Percentiles rank a stretch among this genome's conserved stretches.
Conservation (phyloP, 2,113 vertebrate species). For the Zosterops lateralis region DNA sequence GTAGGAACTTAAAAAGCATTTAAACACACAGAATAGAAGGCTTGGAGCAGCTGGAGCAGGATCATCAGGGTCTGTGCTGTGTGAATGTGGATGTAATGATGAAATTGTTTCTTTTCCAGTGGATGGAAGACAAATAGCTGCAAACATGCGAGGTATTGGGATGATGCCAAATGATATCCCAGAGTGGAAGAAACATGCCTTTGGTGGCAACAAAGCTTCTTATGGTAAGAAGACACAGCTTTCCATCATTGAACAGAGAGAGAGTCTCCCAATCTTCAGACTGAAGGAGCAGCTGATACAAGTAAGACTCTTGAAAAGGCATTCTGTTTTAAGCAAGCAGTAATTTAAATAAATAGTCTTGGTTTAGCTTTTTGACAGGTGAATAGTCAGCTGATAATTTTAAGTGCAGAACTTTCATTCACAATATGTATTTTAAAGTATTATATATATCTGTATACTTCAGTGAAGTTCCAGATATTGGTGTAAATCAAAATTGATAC, state of each 20-base stretch:
- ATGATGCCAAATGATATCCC: slow-evolving; percentile 99
- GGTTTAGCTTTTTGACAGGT: neutral
- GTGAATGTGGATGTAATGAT: neutral
- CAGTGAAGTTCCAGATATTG: neutral
- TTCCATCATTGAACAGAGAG: slow-evolving; percentile 95
- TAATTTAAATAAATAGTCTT: neutral
- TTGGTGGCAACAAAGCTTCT: slow-evolving; percentile 97
- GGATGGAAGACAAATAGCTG: slow-evolving; percentile 96
- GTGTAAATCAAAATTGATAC: neutral
- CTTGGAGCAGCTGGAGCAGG: neutral
- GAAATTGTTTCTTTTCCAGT: slow-evolving; percentile 28
- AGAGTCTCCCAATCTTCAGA: slow-evolving; percentile 96
- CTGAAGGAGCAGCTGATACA: slow-evolving; percentile 97
- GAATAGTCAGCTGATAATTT: neutral
- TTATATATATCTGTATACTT: neutral
- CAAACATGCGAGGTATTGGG: slow-evolving; percentile 98
- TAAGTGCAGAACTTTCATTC: neutral
- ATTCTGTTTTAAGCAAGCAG: neutral
- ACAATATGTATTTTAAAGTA: neutral
- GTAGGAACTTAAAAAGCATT: neutral
- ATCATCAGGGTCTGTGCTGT: neutral
- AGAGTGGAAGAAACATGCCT: slow-evolving; percentile 98
- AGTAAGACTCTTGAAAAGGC: slow-evolving; percentile 67
- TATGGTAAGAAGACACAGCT: slow-evolving; percentile 96
- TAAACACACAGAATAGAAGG: neutral